Conservation (phyloP, 2,888 invertebrate species). For the Aphodius sticticus region DNA sequence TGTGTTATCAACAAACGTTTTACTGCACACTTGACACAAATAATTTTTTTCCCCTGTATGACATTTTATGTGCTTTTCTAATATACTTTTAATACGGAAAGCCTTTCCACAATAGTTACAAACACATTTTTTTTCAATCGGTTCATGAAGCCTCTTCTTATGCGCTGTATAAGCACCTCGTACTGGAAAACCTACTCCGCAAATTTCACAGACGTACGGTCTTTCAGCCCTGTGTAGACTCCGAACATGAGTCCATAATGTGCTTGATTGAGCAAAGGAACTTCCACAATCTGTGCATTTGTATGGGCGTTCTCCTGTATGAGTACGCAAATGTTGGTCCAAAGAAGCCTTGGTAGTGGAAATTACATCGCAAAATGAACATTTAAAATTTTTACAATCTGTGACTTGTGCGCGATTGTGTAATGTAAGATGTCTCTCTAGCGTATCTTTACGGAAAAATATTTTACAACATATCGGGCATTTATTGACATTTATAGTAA, state of each 20-base stretch:
- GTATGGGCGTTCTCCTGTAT: slow-evolving; percentile 33
- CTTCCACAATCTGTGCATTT: slow-evolving; percentile 25
- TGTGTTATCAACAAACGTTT: slow-evolving; percentile 31
- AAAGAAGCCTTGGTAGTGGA: not conserved
- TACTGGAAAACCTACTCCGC: slow-evolving; percentile 22
- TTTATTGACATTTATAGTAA: not conserved
- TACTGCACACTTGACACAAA: slow-evolving; percentile 34
- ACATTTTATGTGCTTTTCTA: slow-evolving; percentile 13
- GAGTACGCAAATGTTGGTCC: slow-evolving; percentile 24
- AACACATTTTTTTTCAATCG: slow-evolving; percentile 14
- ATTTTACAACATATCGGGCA: slow-evolving; percentile 26
- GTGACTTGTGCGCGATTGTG: not conserved
- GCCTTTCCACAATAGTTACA: slow-evolving; percentile 33
- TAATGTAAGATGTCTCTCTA: not conserved
- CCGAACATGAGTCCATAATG: slow-evolving; percentile 18
- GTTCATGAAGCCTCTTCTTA: slow-evolving; percentile 12
- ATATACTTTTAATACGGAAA: slow-evolving; percentile 22
- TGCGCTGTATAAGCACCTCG: slow-evolving; percentile 22
- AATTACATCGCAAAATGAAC: not conserved
- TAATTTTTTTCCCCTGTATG: slow-evolving; percentile 28
- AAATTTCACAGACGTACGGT: slow-evolving; percentile 26
- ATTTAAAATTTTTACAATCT: not conserved
- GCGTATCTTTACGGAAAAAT: slow-evolving; percentile 22
- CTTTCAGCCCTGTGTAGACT: slow-evolving; percentile 14
- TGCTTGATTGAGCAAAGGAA: slow-evolving; percentile 25